Conservation (phyloP, 1,140 invertebrate genomes). For the Hormaphis cornu region DNA sequence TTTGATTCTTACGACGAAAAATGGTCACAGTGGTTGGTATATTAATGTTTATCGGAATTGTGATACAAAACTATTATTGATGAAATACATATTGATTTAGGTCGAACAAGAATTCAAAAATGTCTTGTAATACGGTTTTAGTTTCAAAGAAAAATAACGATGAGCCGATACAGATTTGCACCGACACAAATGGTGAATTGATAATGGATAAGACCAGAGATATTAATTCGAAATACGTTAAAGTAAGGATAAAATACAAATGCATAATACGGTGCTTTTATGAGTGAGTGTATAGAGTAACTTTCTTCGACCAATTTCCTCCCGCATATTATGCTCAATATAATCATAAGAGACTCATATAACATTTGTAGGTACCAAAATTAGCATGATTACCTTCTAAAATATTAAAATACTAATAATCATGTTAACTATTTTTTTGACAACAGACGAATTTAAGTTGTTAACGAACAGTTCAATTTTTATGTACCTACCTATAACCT, state of each 20-base stretch:
- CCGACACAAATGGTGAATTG: neutral
- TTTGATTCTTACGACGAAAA: neutral
- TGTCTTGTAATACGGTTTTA: neutral
- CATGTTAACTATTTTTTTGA: too few species aligned
- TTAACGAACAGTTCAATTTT: too few species aligned
- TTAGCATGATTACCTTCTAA: too few species aligned
- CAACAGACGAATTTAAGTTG: too few species aligned
- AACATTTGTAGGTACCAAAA: too few species aligned
- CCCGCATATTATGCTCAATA: too few species aligned
- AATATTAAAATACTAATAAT: too few species aligned
- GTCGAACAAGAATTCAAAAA: neutral
- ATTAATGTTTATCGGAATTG: neutral
- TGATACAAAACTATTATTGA: neutral
- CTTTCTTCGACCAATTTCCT: too few species aligned
- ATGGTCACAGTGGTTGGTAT: slow-evolving; percentile 9
- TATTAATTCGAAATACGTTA: neutral
- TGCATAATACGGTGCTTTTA: too few species aligned
- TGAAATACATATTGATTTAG: neutral
- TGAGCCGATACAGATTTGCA: neutral
- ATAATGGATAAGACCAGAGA: neutral
- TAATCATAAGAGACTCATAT: too few species aligned
- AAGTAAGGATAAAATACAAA: neutral
- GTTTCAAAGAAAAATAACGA: neutral
- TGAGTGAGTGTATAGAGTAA: too few species aligned
- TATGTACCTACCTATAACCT: too few species aligned